Evolutionary conservation across 2,113 vertebrate species (phyloP).

Genomic region (Ornithorhynchus anatinus): DNA sequence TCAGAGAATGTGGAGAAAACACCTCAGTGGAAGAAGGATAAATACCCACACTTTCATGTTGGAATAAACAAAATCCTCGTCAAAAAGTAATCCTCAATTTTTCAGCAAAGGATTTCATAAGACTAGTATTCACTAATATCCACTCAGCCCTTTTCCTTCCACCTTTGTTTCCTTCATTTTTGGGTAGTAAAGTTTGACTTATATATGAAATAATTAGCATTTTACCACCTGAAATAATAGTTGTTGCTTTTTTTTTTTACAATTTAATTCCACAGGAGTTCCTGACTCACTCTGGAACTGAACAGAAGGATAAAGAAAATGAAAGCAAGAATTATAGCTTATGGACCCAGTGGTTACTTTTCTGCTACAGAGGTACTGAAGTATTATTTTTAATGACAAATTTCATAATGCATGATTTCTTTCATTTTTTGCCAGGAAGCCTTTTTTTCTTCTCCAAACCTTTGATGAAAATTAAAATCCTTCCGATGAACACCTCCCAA

Average conservation of each 20-base stretch:
- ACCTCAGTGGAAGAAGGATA: no score
- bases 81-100: not conserved
- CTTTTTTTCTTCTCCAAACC: not conserved
- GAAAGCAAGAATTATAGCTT: not conserved
- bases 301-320: not conserved
- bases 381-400: no score
- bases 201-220: constrained; percentile 12
- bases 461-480: not conserved
- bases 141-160: not conserved
- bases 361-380: not conserved
- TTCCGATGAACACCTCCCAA: constrained; percentile 33
- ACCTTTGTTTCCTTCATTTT: no score
- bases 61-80: not conserved
- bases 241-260: constrained; percentile 12
- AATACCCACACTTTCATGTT: not conserved
- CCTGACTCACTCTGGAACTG: constrained; percentile 2
- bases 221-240: constrained; percentile 56
- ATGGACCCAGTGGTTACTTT: not conserved
- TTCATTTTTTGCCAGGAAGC: constrained; percentile 28
- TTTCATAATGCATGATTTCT: constrained; percentile 5
- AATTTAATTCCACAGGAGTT: constrained; percentile 42
- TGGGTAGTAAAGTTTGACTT: no score
- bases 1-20: not conserved
- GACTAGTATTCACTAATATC: not conserved
- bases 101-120: not conserved